Conservation (phyloP, 2,888 invertebrate genomes). For the Ametastegia equiseti region DNA sequence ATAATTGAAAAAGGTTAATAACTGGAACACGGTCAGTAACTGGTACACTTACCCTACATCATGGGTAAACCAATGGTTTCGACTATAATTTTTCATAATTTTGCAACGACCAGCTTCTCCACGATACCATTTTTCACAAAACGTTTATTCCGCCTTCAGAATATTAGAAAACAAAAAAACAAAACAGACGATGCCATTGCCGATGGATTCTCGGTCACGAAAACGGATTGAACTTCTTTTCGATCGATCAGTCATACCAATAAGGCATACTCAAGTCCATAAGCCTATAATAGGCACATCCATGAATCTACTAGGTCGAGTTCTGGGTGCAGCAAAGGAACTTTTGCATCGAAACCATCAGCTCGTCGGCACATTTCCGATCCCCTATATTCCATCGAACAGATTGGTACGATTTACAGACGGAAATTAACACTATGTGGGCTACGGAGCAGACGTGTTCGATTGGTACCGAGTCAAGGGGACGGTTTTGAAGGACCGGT, state of each 20-base stretch:
- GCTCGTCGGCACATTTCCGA: background rate
- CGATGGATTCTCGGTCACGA: too few relatives aligned
- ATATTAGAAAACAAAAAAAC: too few relatives aligned
- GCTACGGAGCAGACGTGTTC: background rate
- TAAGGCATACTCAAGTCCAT: background rate
- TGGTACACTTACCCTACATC: too few relatives aligned
- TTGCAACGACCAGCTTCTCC: too few relatives aligned
- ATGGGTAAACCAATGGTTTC: too few relatives aligned
- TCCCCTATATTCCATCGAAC: background rate
- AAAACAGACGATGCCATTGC: too few relatives aligned
- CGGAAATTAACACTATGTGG: constrained; percentile 30
- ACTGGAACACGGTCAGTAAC: too few relatives aligned
- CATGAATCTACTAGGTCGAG: background rate
- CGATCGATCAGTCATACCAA: background rate
- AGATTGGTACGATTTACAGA: background rate
- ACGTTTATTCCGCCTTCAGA: too few relatives aligned
- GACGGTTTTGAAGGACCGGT: background rate
- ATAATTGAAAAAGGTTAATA: too few relatives aligned
- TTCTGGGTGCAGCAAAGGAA: background rate
- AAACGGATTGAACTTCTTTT: background rate
- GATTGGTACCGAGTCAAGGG: constrained; percentile 8
- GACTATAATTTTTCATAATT: too few relatives aligned
- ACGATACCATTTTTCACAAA: too few relatives aligned
- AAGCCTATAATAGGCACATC: background rate
- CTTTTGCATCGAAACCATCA: background rate